A percentile compares a stretch with the other conserved stretches of the same genome.
phyloP scores from a whole-genome alignment of 2,113 vertebrate species.

The Malurus alboscapulatus region DNA sequence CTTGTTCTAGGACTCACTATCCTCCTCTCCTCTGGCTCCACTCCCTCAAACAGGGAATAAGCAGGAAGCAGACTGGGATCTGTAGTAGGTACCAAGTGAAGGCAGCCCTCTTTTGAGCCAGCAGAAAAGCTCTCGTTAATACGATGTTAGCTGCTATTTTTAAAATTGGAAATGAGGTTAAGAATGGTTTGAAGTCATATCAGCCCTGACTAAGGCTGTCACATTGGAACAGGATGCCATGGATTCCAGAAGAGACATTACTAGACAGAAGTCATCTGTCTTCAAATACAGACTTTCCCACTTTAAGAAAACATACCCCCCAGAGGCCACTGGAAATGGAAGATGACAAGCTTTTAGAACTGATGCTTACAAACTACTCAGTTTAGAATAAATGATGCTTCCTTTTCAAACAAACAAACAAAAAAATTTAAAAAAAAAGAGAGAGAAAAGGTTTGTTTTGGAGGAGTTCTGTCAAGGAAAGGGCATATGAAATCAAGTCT shows the following conservation, averaged over 20 bases:
- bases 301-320: constrained; percentile 55
- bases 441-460: neutral
- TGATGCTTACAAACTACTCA: neutral
- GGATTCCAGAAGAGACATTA: constrained; percentile 18
- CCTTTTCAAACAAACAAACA: neutral
- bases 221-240: constrained; percentile 53
- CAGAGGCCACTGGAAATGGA: constrained; percentile 34
- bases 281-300: constrained; percentile 27
- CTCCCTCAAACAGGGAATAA: neutral
- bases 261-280: constrained; percentile 17
- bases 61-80: neutral
- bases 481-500: neutral
- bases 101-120: neutral
- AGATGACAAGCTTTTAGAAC: constrained; percentile 7
- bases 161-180: constrained; percentile 57
- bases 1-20: neutral
- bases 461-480: constrained; percentile 30
- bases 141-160: constrained; percentile 48
- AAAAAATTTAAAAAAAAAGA: too few species aligned
- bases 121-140: constrained; percentile 31
- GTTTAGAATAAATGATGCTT: neutral
- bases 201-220: constrained; percentile 46
- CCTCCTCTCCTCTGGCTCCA: neutral
- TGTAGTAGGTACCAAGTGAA: neutral
- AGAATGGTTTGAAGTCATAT: constrained; percentile 57